These are phyloP conservation scores for Irena cyanogastra DNA, from an alignment of 2,113 vertebrate genomes.

Conservation along the genomic window DNA sequence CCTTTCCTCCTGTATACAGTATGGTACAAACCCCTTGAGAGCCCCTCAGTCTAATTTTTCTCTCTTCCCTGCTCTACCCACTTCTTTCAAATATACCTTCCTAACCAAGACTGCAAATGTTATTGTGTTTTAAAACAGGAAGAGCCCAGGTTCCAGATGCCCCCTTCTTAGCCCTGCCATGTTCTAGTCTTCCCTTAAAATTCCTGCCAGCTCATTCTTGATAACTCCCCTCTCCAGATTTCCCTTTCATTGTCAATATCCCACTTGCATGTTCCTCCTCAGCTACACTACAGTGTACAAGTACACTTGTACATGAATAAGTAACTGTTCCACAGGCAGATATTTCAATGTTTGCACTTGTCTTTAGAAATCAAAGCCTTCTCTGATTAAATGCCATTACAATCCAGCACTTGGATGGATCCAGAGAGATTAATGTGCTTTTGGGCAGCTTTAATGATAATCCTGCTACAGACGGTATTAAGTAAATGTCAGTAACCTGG, in stretches of 20 bases:
- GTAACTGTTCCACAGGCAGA: conserved; percentile 47
- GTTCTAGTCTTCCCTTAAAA: neutral
- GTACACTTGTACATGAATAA: conserved; percentile 37
- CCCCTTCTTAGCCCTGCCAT: neutral
- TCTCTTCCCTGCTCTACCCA: neutral
- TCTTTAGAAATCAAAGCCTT: conserved; percentile 72
- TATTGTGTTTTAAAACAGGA: neutral
- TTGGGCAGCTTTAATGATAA: conserved; percentile 60
- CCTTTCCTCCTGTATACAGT: neutral
- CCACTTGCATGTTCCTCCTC: neutral
- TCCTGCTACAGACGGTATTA: conserved; percentile 55
- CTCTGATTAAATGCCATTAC: conserved; percentile 67
- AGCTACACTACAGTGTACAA: neutral
- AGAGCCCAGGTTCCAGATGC: neutral
- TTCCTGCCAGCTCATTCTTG: neutral
- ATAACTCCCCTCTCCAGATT: neutral
- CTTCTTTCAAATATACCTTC: neutral
- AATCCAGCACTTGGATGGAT: conserved; percentile 49
- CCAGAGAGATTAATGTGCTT: conserved; percentile 66
- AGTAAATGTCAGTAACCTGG: conserved; percentile 65
- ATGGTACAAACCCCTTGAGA: neutral
- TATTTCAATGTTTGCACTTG: conserved; percentile 59
- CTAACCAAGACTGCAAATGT: neutral
- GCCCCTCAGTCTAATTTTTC: neutral
- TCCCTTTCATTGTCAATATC: neutral